phyloP scores from a whole-genome alignment of 1,140 invertebrate species.

The Micrasema minimum region DNA sequence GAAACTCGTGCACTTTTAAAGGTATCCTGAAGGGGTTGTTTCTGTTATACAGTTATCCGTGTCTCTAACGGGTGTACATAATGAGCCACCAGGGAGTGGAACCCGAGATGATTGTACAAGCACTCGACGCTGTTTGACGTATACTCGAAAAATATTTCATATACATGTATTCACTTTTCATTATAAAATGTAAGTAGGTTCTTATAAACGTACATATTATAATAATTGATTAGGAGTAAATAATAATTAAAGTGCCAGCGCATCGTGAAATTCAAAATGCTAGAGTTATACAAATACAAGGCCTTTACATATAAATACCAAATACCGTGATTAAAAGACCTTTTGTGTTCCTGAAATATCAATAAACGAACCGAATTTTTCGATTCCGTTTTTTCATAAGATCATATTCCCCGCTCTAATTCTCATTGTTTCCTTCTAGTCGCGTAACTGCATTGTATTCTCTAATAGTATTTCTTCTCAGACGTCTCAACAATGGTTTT shows the following conservation, averaged over 20 bases:
- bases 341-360: slow-evolving; percentile 3
- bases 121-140: not conserved
- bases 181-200: too few species aligned
- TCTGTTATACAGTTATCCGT: slow-evolving; percentile 28
- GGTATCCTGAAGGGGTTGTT: slow-evolving; percentile 1
- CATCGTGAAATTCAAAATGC: too few species aligned
- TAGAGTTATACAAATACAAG: too few species aligned
- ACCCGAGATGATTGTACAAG: slow-evolving; percentile 21
- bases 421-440: slow-evolving; percentile 20
- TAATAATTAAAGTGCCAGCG: too few species aligned
- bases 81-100: slow-evolving; percentile 19
- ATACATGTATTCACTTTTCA: too few species aligned
- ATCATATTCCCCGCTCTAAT: slow-evolving; percentile 19
- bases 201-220: too few species aligned
- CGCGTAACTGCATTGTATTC: slow-evolving; percentile 9
- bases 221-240: too few species aligned
- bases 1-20: not conserved
- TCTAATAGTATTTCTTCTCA: slow-evolving; percentile 25
- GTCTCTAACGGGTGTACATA: slow-evolving; percentile 10
- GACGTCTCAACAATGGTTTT: slow-evolving; percentile 20
- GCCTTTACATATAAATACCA: too few species aligned
- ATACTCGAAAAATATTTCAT: too few species aligned
- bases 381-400: slow-evolving; percentile 16
- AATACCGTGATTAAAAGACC: not conserved
- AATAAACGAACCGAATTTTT: slow-evolving; percentile 13